A percentile compares a stretch with the other conserved stretches of the same genome.
These are phyloP conservation scores for Dryoscopus gambensis DNA, from an alignment of 2,113 vertebrate species.

Conservation along the genomic window DNA sequence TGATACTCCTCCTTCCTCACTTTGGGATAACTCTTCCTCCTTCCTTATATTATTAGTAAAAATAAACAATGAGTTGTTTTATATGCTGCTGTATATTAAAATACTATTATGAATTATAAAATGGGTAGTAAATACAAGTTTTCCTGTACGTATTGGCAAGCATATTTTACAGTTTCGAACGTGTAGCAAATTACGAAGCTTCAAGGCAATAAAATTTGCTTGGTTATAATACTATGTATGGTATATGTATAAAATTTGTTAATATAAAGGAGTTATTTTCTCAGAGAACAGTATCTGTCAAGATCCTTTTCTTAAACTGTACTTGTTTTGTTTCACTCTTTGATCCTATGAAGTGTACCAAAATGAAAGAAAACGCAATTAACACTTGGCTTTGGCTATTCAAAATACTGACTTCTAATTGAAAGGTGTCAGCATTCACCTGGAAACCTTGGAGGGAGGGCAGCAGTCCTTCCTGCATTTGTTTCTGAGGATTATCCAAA, in stretches of 20 bases:
- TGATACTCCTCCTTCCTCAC: neutral
- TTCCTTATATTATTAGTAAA: neutral
- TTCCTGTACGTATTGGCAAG: neutral
- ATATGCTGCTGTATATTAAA: neutral
- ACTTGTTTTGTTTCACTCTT: neutral
- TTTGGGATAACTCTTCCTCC: neutral
- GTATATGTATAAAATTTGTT: neutral
- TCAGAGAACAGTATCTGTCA: neutral
- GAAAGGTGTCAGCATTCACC: neutral
- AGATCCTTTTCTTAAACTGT: neutral
- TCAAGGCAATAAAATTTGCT: neutral
- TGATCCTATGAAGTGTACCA: neutral
- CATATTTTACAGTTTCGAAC: neutral
- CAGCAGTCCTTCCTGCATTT: neutral
- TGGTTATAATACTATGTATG: neutral
- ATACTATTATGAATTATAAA: neutral
- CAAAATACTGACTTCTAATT: neutral
- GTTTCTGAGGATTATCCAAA: neutral
- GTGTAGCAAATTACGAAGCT: neutral
- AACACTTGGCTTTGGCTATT: neutral
- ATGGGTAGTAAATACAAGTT: neutral
- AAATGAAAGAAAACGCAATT: neutral
- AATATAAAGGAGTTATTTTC: neutral
- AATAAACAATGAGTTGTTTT: neutral
- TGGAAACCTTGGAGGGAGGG: neutral